Evolutionary conservation across 2,888 invertebrate species (phyloP).

Genomic region (Cosmopolites sordidus): DNA sequence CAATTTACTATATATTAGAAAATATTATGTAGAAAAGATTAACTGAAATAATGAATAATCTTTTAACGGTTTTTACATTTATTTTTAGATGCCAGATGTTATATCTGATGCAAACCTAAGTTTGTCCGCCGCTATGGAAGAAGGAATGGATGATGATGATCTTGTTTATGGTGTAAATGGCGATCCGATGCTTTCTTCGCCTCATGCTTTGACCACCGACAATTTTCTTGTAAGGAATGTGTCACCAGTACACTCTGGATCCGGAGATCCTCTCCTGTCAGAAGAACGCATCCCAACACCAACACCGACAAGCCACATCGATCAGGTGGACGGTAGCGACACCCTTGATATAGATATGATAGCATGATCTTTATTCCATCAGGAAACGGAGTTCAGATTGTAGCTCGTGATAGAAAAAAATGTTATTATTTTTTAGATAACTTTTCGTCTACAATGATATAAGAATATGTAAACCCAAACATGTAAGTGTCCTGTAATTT

Average conservation of each 20-base stretch:
- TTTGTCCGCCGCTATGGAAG: slow-evolving; percentile 60
- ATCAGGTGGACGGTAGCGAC: slow-evolving; percentile 52
- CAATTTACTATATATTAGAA: too few relatives aligned
- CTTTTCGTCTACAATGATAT: background rate
- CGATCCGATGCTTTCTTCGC: slow-evolving; percentile 51
- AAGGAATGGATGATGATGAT: slow-evolving; percentile 53
- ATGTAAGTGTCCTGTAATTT: background rate
- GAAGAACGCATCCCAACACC: slow-evolving; percentile 49
- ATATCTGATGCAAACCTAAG: slow-evolving; percentile 52
- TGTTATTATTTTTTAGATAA: slow-evolving; percentile 4
- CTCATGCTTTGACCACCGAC: slow-evolving; percentile 56
- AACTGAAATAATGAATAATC: too few relatives aligned
- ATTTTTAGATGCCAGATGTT: slow-evolving; percentile 55
- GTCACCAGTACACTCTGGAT: slow-evolving; percentile 54
- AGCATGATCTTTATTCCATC: slow-evolving; percentile 44
- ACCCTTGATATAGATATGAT: slow-evolving; percentile 55
- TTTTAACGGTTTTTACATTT: slow-evolving; percentile 7
- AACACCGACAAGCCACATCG: slow-evolving; percentile 48
- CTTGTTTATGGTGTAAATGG: slow-evolving; percentile 44
- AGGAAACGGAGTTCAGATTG: slow-evolving; percentile 22
- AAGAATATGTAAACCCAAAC: background rate
- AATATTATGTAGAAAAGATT: too few relatives aligned
- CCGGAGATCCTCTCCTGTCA: slow-evolving; percentile 59
- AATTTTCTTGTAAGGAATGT: slow-evolving; percentile 59
- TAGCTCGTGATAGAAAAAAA: slow-evolving; percentile 19